A percentile compares a stretch with the other conserved stretches of the same genome.
Evolutionary conservation across 1,140 invertebrate species (phyloP).

Genomic region (Chrysoperla carnea): DNA sequence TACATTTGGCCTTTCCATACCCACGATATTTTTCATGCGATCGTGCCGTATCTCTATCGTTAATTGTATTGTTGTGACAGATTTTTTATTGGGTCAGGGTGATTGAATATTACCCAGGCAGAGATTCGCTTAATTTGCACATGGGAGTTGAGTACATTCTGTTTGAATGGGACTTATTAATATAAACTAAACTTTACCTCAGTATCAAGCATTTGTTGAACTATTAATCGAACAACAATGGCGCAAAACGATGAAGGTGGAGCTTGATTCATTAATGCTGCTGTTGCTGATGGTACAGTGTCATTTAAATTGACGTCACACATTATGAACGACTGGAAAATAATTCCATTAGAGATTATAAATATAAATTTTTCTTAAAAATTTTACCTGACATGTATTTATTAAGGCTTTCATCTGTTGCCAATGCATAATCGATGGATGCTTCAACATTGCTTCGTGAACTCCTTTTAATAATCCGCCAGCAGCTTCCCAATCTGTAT

Average conservation of each 20-base stretch:
- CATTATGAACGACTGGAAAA: constrained; percentile 55
- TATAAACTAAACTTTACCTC: constrained; percentile 41
- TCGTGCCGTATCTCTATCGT: too few species aligned
- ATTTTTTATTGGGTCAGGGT: too few species aligned
- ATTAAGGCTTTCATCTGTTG: constrained; percentile 85
- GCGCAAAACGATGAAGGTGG: constrained; percentile 89
- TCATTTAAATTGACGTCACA: constrained; percentile 44
- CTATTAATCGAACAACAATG: constrained; percentile 84
- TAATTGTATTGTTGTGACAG: too few species aligned
- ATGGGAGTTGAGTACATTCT: too few species aligned
- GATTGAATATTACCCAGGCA: too few species aligned
- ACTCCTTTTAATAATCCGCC: constrained; percentile 84
- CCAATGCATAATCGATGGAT: constrained; percentile 92
- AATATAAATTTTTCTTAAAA: constrained; percentile 11
- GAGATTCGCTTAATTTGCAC: too few species aligned
- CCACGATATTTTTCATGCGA: too few species aligned
- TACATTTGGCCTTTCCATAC: too few species aligned
- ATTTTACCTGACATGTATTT: constrained; percentile 56
- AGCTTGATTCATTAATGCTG: constrained; percentile 66
- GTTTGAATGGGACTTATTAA: too few species aligned
- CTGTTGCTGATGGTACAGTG: constrained; percentile 55
- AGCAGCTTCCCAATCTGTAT: constrained; percentile 92
- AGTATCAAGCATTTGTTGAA: constrained; percentile 81
- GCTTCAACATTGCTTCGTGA: constrained; percentile 81
- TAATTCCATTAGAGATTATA: constrained; percentile 3